phyloP scores from a whole-genome alignment of 2,113 vertebrate species.

The Oncorhynchus clarkii region DNA sequence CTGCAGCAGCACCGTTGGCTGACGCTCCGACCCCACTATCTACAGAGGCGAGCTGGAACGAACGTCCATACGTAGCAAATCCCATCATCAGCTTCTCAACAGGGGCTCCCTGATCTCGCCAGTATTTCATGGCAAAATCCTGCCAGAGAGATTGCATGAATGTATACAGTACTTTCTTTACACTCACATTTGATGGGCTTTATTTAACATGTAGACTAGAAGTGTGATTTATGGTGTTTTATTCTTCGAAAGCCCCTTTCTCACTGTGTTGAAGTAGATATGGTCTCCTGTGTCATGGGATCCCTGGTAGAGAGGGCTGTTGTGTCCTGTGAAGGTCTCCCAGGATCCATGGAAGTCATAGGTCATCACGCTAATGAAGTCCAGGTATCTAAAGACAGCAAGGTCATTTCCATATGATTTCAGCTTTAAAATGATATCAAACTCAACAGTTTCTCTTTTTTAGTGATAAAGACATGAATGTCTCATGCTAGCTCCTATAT shows the following conservation, averaged over 20 bases:
- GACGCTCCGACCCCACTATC: conserved; percentile 47
- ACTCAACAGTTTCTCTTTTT: too few relatives aligned
- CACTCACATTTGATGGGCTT: too few relatives aligned
- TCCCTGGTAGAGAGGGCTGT: conserved; percentile 70
- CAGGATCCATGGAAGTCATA: conserved; percentile 77
- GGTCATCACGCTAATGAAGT: conserved; percentile 77
- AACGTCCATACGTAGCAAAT: conserved; percentile 73
- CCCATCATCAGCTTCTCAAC: conserved; percentile 73
- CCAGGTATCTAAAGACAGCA: conserved; percentile 59
- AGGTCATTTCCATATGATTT: background rate
- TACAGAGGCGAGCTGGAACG: conserved; percentile 54
- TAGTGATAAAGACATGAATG: too few relatives aligned
- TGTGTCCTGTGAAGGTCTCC: conserved; percentile 70
- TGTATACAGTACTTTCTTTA: too few relatives aligned
- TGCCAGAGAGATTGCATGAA: conserved; percentile 29
- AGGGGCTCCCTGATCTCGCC: conserved; percentile 68
- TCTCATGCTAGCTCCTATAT: too few relatives aligned
- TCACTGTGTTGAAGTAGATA: conserved; percentile 60
- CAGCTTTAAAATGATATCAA: too few relatives aligned
- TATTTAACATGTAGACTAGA: too few relatives aligned
- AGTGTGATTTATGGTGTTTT: too few relatives aligned
- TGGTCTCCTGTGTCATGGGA: conserved; percentile 15
- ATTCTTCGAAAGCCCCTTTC: conserved; percentile 19
- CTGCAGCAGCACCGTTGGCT: conserved; percentile 55
- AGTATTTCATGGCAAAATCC: conserved; percentile 74